Conservation (phyloP, 2,113 vertebrate species). For the Chauna torquata region DNA sequence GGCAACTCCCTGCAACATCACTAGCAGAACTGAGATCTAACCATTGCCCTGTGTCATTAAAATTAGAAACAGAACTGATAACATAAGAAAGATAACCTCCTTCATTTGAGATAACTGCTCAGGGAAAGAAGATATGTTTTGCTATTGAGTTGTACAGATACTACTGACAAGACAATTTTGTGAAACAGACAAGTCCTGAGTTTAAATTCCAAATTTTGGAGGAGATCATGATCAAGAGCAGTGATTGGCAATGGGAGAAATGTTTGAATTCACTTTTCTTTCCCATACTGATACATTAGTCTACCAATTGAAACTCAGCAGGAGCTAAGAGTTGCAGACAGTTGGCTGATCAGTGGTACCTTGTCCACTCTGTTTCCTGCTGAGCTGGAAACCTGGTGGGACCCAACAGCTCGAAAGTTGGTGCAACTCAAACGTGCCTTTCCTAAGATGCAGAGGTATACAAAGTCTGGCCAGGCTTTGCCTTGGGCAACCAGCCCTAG, state of each 20-base stretch:
- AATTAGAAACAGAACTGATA: neutral
- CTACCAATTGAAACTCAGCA: neutral
- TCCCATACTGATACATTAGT: neutral
- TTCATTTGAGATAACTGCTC: neutral
- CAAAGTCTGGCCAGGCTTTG: neutral
- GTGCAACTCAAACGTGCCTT: neutral
- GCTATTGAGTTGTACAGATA: neutral
- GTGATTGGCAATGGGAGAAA: neutral
- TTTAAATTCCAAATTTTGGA: neutral
- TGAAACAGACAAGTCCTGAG: neutral
- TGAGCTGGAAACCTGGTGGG: neutral
- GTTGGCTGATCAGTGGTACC: neutral
- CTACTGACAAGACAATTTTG: neutral
- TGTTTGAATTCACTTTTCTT: neutral
- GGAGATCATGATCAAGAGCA: neutral
- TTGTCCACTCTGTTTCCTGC: neutral
- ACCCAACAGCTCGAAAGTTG: neutral
- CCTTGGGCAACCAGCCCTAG: neutral
- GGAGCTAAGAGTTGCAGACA: neutral
- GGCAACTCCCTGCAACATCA: fast-evolving
- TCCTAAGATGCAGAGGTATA: neutral
- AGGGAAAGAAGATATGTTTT: neutral
- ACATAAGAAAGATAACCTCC: neutral
- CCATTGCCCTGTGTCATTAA: neutral
- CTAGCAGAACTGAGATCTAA: neutral